phyloP scores from a whole-genome alignment of 2,113 vertebrate species.

The Rhinolophus sinicus region DNA sequence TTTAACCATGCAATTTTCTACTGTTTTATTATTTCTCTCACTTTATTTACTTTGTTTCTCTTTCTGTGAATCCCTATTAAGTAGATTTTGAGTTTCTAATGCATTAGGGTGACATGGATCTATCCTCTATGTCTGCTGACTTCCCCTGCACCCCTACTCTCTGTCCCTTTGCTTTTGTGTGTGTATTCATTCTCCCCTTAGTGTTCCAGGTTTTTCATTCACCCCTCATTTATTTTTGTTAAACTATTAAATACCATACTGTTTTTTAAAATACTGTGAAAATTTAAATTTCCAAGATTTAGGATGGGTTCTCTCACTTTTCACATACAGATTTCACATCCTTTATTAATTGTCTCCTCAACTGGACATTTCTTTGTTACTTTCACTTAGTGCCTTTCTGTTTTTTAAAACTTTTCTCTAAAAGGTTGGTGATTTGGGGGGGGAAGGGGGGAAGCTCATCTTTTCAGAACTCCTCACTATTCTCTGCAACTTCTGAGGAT shows the following conservation, averaged over 20 bases:
- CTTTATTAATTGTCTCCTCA: neutral
- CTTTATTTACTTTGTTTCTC: neutral
- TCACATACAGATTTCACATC: neutral
- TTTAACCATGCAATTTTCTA: neutral
- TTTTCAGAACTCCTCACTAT: neutral
- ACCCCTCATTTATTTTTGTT: neutral
- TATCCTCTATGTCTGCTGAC: neutral
- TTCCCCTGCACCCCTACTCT: neutral
- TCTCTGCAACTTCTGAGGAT: neutral
- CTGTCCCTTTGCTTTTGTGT: neutral
- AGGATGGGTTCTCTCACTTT: neutral
- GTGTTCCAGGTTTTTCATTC: neutral
- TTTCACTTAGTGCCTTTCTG: neutral
- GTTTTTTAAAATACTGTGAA: neutral
- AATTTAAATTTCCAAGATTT: neutral
- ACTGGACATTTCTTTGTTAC: neutral
- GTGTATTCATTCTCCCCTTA: neutral
- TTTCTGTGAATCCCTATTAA: neutral
- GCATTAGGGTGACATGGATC: neutral
- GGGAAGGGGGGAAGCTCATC: neutral
- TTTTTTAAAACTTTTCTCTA: neutral
- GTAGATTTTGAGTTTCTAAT: neutral
- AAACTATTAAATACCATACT: neutral
- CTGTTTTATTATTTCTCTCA: neutral
- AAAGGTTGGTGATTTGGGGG: neutral